Base-by-base conservation (phyloP, 2,888 invertebrate species). In the Phymatocera aterrima region DNA sequence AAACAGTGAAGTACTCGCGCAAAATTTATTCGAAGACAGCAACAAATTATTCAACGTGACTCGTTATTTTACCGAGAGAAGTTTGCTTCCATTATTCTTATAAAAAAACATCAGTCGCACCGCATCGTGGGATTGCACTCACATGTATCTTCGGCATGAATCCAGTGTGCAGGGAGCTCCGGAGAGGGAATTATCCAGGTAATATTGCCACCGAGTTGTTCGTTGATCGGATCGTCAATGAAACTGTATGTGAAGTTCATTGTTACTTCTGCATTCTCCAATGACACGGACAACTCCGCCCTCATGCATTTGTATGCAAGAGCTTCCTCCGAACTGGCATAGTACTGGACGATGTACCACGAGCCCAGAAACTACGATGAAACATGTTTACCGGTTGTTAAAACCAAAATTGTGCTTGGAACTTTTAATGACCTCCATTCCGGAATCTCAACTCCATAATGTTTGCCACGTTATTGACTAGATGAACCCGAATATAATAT, bases 221-320 rank as follows among this genome's bases (percentile, higher is more conserved):
- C 97, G 34, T 95, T 95, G 5, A 95, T 91, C 0, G 97, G 97
- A 91, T 97, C 97, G 87, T 97, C 96, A 0, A 94, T 95, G 85
- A 95, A 97, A 78, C 95, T 95, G 89, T 97, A 97, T 1, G 96
- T 96, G 90, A 97, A 96, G 91, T 97, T 96, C 97, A 97, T 97
- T 0, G 95, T 96, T 65, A 96, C 94, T 85, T 95, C 94, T 4
- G 88, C 92, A 80, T 92, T 90, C 77, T 89, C 88, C 3, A 91
- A 83, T 3, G 92, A 90, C 84, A 93, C 90, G 2, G 93, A 93
- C 83, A 95, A 93, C 68, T 95, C 94, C 0, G 96, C 95, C 82
- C 94, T 92, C 97, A 97, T 97, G 87, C 97, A 97, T 86, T 96
- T 94, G 89, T 97, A 97, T 4, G 95, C 94, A 8, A 96, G 92